A percentile compares a stretch with the other conserved stretches of the same genome.
Evolutionary conservation across 2,113 vertebrate species (phyloP).

Genomic region (Xiphias gladius): DNA sequence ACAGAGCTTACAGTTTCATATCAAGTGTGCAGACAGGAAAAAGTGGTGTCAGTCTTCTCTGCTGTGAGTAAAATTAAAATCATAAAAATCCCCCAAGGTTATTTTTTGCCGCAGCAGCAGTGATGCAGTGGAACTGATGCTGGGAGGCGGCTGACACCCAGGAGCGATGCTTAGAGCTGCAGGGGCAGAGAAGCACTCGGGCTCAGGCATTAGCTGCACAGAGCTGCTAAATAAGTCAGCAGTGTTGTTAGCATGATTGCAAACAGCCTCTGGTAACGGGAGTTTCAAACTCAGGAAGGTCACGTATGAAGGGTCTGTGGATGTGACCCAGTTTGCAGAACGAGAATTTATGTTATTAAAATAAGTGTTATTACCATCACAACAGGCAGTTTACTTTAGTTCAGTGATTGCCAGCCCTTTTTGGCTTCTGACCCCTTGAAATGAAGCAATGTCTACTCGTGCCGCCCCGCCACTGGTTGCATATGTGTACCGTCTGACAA

Average conservation of each 20-base stretch:
- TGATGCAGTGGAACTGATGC: background rate
- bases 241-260: background rate
- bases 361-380: background rate
- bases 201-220: background rate
- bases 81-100: background rate
- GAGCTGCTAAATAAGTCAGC: conserved; percentile 8
- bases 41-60: background rate
- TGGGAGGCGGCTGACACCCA: background rate
- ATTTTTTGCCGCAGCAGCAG: background rate
- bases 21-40: background rate
- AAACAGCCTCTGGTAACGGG: background rate
- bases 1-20: background rate
- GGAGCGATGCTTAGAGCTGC: background rate
- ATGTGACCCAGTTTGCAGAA: background rate
- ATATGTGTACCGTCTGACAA: no score
- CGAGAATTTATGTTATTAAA: background rate
- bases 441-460: background rate
- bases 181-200: background rate
- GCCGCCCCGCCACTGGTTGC: background rate
- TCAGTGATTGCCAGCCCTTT: background rate
- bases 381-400: background rate
- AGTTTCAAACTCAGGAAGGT: background rate
- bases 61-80: background rate
- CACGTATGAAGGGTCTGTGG: background rate
- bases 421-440: background rate